Base-by-base conservation (phyloP, 1,140 invertebrate genomes). In the Drosophila fuyamai region DNA sequence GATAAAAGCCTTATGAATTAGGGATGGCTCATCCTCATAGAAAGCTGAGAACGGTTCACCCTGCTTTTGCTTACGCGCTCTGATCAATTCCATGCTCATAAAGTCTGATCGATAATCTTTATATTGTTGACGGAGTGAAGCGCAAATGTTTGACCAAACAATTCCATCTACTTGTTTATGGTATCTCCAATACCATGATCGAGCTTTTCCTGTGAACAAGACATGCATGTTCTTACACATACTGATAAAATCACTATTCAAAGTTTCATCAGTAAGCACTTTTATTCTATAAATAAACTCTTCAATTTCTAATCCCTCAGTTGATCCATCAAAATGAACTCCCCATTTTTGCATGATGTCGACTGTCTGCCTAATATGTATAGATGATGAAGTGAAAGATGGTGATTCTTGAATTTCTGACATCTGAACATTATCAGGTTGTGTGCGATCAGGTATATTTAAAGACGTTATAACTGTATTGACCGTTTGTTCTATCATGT, bases 111-210 rank as follows among this genome's bases (percentile, higher is more conserved):
- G n/a, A 29, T 62, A 54, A 14, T 54, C 58, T 6, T 44, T 62
- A 55, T 62, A 62, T 9, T 70, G 58, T 18, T 68, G 57, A 16
- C 65, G 38, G 6, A 68, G 40, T n/a, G 63, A 23, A 8, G 29
- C 32, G n/a, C 65, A 68, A 36, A 68, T 36, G 0, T 61, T 41
- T 3, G 40, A 38, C 58, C 58, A 62, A 38, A 40, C 27, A 12
- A 70, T 54, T 16, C 27, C n/a, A 40, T 47, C 41, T 18, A n/a
- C n/a, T n/a, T n/a, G n/a, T n/a, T n/a, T n/a, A n/a, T n/a, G n/a
- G n/a, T n/a, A n/a, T n/a, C n/a, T n/a, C 27, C 27, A 27, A 27
- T 27, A 27, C n/a, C n/a, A n/a, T n/a, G n/a, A n/a, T n/a, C n/a
- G n/a, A n/a, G n/a, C 27, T 29, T 5, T 29, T 29, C 5, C 29